Percentiles rank a stretch among this genome's conserved stretches.
phyloP scores from a whole-genome alignment of 2,888 invertebrate species.

The Cactoblastis cactorum region DNA sequence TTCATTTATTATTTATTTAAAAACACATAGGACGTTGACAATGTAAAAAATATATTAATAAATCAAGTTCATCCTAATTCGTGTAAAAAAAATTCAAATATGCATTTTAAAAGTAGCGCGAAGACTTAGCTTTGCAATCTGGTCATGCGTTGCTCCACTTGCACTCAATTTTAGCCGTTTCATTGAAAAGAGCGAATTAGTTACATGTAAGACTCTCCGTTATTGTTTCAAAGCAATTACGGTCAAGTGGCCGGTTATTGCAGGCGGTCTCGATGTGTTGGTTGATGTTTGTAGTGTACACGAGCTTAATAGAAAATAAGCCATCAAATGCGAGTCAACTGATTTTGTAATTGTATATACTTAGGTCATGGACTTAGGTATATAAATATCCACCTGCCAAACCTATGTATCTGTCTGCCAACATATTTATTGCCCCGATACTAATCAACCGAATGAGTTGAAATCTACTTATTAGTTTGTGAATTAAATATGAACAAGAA shows the following conservation, averaged over 20 bases:
- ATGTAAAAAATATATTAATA: neutral
- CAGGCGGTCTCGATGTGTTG: neutral
- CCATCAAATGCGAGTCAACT: too few species aligned
- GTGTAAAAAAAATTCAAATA: neutral
- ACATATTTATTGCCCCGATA: too few species aligned
- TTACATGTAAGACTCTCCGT: neutral
- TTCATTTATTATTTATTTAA: neutral
- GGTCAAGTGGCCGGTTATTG: slow-evolving; percentile 5
- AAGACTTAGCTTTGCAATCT: neutral
- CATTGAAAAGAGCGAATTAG: neutral
- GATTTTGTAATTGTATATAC: too few species aligned
- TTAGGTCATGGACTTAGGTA: too few species aligned
- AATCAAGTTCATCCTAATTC: neutral
- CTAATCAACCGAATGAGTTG: too few species aligned
- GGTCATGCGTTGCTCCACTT: slow-evolving; percentile 6
- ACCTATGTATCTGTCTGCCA: too few species aligned
- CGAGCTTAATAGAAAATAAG: too few species aligned
- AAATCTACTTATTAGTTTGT: too few species aligned
- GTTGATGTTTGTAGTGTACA: neutral
- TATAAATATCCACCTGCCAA: too few species aligned
- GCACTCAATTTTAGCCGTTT: neutral
- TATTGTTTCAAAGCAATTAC: slow-evolving; percentile 4
- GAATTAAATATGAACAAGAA: too few species aligned
- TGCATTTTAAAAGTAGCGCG: slow-evolving; percentile 5
- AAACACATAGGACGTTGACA: neutral